phyloP scores from a whole-genome alignment of 2,797 vertebrate species.

The Nannoperca obscura region DNA sequence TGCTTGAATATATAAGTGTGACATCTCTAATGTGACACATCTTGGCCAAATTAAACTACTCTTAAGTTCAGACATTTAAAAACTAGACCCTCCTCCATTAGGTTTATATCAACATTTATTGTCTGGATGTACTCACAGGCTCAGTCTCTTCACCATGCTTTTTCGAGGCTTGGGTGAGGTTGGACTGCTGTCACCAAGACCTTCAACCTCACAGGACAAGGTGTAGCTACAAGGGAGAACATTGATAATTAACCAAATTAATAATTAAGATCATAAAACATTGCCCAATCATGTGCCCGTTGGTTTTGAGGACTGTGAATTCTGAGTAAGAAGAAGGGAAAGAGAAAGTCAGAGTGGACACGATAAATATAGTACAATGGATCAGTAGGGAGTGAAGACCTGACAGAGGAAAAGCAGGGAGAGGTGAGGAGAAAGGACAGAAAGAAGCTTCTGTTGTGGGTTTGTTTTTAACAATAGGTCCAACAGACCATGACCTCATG shows the following conservation, averaged over 20 bases:
- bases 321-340: slow-evolving; percentile 5
- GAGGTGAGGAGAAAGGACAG: slow-evolving; percentile 21
- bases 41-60: neutral
- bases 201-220: slow-evolving; percentile 92
- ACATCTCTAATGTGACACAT: neutral
- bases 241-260: slow-evolving; percentile 36
- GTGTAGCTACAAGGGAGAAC: slow-evolving; percentile 84
- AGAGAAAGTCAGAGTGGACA: slow-evolving; percentile 18
- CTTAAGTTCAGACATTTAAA: neutral
- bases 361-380: slow-evolving; percentile 41
- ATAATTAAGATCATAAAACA: slow-evolving; percentile 19
- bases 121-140: slow-evolving; percentile 89
- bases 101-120: neutral
- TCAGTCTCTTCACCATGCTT: slow-evolving; percentile 97
- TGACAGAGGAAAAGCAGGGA: slow-evolving; percentile 41
- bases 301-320: slow-evolving; percentile 1
- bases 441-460: slow-evolving; percentile 53
- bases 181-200: slow-evolving; percentile 87
- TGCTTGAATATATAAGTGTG: slow-evolving; percentile 13
- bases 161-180: slow-evolving; percentile 92
- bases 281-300: neutral
- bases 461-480: slow-evolving; percentile 62
- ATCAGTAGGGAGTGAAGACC: slow-evolving; percentile 51
- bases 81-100: neutral
- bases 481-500: slow-evolving; percentile 56